Percentiles rank a stretch among this genome's conserved stretches.
phyloP scores from a whole-genome alignment of 92 coral and sea anemone genomes.

The Muricea muricata region DNA sequence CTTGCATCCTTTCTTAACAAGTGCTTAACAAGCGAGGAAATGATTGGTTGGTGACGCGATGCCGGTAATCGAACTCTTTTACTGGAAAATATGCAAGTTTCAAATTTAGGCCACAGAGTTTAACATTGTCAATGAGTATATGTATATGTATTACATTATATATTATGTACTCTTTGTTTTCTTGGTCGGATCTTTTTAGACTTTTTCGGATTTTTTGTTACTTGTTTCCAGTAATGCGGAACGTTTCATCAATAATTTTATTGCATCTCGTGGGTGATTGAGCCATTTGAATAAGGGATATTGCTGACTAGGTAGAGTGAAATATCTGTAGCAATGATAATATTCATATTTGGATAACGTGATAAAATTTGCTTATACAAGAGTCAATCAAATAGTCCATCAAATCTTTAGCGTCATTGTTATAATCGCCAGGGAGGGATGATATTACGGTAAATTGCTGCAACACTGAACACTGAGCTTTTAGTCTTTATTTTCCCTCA shows the following conservation, averaged over 20 bases:
- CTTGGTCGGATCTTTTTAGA: not conserved
- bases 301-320: constrained; percentile 41
- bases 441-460: constrained; percentile 60
- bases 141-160: too few relatives aligned
- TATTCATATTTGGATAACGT: constrained; percentile 26
- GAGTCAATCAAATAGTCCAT: constrained; percentile 61
- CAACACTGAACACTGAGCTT: constrained; percentile 57
- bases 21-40: too few relatives aligned
- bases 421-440: constrained; percentile 56
- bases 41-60: too few relatives aligned
- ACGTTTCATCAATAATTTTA: constrained; percentile 62
- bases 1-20: too few relatives aligned
- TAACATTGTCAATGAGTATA: too few relatives aligned
- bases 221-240: constrained; percentile 59
- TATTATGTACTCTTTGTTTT: not conserved
- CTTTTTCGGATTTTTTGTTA: not conserved
- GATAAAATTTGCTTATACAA: constrained; percentile 48
- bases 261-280: constrained; percentile 55
- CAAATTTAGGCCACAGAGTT: constrained; percentile 35
- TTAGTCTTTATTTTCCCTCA: constrained; percentile 58
- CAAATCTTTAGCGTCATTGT: constrained; percentile 36
- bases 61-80: too few relatives aligned
- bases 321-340: constrained; percentile 70
- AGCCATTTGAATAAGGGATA: constrained; percentile 56
- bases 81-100: not conserved